Evolutionary conservation across 2,797 vertebrate genomes (phyloP), one percentile per base, ranked within the genome.

Genomic region (Tinamus major): DNA sequence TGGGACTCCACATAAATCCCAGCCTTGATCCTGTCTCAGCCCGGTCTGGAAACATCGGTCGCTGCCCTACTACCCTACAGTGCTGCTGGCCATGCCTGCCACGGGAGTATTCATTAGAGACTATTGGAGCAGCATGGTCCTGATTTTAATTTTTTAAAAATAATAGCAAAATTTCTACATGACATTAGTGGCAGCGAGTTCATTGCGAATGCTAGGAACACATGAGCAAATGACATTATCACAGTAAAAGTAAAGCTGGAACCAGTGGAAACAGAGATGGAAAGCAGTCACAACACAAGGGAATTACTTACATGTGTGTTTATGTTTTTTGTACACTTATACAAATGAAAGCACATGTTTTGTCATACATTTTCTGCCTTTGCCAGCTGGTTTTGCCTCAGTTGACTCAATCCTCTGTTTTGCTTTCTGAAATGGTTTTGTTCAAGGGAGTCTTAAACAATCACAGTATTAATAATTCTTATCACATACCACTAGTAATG

Each of bases 231-330:
- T 26, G 13, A 16, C 58, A 33, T 63, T 76, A 63, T 64, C 70
- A 46, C 53, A 79, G 65, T 3, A 82, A 58, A 93, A 86, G 26
- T 85, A 62, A 39, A 79, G 44, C 33, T 93, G 59, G 35, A 84
- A 92, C 79, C 48, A 58, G 21, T 61, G 79, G 58, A 94, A 89
- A 68, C 6, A 35, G 29, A 92, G n/a, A 83, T 59, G 63, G 93
- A 44, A 94, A 91, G 35, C 42, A 83, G 27, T n/a, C 81, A 69
- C 35, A 79, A 87, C 68, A 49, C 80, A 93, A 92, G 53, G 26
- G 33, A 94, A 93, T 94, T 85, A 18, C 87, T 93, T 92, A n/a
- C 87, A 83, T 56, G 24, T 93, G 64, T 94, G 41, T 92, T 96
- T 95, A 93, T 68, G 64, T 87, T 61, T 48, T 93, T 88, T 48